Percentiles rank a stretch among this genome's conserved stretches.
These are phyloP conservation scores for Ptychadena robeensis DNA, from an alignment of 2,797 vertebrate species.

Conservation along the genomic window DNA sequence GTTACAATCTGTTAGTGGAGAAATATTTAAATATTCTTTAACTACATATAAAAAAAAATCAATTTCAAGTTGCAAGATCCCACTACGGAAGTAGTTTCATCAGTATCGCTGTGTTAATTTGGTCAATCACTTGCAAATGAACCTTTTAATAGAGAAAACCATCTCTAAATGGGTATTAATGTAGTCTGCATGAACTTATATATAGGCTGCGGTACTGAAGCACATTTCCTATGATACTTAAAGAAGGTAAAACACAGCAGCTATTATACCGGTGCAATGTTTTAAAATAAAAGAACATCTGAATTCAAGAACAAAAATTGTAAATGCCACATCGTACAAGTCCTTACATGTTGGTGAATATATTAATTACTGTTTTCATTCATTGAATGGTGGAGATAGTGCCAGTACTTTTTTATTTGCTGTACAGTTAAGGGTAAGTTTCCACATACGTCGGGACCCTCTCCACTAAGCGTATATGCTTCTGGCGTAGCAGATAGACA, in stretches of 20 bases:
- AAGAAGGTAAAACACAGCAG: not conserved
- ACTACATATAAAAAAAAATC: slow-evolving; percentile 33
- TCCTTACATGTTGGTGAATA: no score
- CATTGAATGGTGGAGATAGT: no score
- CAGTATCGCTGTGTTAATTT: slow-evolving; percentile 40
- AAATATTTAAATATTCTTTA: slow-evolving; percentile 51
- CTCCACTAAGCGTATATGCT: no score
- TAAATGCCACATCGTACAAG: no score
- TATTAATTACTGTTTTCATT: no score
- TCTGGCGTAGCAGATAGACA: no score
- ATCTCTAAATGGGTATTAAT: slow-evolving; percentile 47
- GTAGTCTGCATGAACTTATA: not conserved
- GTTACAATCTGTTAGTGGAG: slow-evolving; percentile 34
- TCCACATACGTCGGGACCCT: no score
- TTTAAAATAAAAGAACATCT: no score
- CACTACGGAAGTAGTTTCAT: slow-evolving; percentile 32
- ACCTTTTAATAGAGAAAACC: slow-evolving; percentile 48
- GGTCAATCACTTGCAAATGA: slow-evolving; percentile 47
- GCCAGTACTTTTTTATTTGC: no score
- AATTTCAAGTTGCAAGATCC: slow-evolving; percentile 43
- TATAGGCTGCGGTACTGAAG: slow-evolving; percentile 27
- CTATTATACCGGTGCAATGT: not conserved
- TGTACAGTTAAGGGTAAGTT: no score
- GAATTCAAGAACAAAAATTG: no score
- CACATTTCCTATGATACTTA: not conserved